These are phyloP conservation scores for Arizona elegans DNA, from an alignment of 2,113 vertebrate species.

Conservation along the genomic window DNA sequence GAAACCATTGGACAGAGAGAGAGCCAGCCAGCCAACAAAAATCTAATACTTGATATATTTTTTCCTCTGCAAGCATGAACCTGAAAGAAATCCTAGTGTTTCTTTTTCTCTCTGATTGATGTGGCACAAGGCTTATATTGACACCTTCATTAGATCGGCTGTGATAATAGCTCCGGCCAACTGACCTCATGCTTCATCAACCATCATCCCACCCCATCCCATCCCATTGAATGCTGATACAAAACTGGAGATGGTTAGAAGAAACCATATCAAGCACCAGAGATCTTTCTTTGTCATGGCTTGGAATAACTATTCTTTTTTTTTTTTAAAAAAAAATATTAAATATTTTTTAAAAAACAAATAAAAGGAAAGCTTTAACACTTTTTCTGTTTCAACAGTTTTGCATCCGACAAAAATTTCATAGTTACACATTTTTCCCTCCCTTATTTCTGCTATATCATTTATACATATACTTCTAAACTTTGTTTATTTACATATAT, in stretches of 20 bases:
- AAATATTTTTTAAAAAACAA: too few species aligned
- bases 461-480: too few species aligned
- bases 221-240: neutral
- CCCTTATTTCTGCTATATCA: too few species aligned
- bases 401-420: too few species aligned
- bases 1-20: neutral
- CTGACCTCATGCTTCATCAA: neutral
- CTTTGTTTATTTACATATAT: too few species aligned
- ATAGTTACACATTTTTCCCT: too few species aligned
- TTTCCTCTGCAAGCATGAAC: neutral
- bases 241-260: neutral
- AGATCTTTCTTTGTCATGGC: neutral
- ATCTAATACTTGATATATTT: neutral
- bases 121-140: neutral
- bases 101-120: neutral
- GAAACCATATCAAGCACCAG: neutral
- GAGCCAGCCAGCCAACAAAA: neutral
- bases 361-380: too few species aligned
- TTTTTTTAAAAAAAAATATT: too few species aligned
- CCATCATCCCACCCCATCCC: neutral
- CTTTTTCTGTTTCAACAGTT: too few species aligned
- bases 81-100: neutral
- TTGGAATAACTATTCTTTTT: neutral
- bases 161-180: neutral
- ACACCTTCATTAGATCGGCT: neutral